phyloP scores from a whole-genome alignment of 2,888 invertebrate species.

The Chaitophorus viminalis region DNA sequence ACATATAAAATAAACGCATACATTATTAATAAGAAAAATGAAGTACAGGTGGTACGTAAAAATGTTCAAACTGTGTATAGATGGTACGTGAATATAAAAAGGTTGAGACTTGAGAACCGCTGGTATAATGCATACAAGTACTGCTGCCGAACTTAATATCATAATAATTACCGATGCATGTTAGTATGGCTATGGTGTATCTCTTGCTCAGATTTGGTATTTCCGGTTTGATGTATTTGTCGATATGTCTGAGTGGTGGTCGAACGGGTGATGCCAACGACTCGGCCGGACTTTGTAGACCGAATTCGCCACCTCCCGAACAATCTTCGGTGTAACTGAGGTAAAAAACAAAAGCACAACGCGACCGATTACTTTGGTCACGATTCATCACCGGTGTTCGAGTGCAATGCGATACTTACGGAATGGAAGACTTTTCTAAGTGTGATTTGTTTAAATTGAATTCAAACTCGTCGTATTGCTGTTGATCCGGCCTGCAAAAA shows the following conservation, averaged over 20 bases:
- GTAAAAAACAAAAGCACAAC: neutral
- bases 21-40: no score
- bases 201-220: conserved; percentile 87
- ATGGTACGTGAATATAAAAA: no score
- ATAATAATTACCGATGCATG: conserved; percentile 77
- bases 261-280: conserved; percentile 85
- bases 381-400: no score
- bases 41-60: no score
- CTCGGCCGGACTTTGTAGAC: conserved; percentile 68
- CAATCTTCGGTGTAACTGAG: conserved; percentile 54
- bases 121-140: no score
- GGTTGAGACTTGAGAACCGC: no score
- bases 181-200: conserved; percentile 86
- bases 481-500: conserved; percentile 44
- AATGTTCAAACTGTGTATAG: no score
- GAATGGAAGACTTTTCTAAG: conserved; percentile 61
- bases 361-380: neutral
- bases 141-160: no score
- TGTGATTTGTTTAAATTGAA: conserved; percentile 52
- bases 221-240: conserved; percentile 87
- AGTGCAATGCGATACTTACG: conserved; percentile 16
- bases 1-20: no score
- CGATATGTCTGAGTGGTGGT: conserved; percentile 86
- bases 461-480: conserved; percentile 55
- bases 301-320: conserved; percentile 59